Conservation (phyloP, 2,113 vertebrate species). For the Turnix velox region DNA sequence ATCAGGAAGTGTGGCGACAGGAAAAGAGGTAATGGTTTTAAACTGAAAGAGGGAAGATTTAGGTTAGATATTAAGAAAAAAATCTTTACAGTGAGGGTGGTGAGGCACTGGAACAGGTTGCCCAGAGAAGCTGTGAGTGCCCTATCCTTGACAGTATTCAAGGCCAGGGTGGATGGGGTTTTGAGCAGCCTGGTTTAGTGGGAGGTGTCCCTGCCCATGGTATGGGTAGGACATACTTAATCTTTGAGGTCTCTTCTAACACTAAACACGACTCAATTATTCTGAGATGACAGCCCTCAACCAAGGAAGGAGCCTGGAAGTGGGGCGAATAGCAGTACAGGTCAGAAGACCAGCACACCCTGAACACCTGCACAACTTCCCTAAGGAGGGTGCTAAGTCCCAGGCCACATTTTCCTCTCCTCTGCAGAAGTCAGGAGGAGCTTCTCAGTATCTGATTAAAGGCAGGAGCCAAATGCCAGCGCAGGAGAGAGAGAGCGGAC, state of each 20-base stretch:
- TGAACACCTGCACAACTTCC: neutral
- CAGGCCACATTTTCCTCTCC: neutral
- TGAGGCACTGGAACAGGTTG: neutral
- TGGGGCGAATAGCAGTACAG: neutral
- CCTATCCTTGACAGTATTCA: neutral
- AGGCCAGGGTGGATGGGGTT: neutral
- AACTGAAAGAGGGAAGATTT: neutral
- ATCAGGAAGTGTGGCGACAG: neutral
- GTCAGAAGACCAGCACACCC: neutral
- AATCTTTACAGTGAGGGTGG: neutral
- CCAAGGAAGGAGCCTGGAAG: neutral
- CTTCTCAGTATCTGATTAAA: neutral
- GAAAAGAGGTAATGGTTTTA: neutral
- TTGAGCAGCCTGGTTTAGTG: neutral
- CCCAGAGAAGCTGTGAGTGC: neutral
- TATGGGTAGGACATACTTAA: neutral
- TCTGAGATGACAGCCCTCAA: neutral
- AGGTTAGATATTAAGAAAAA: neutral
- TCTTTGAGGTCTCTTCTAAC: neutral
- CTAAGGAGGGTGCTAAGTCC: neutral
- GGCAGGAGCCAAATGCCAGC: slow-evolving; percentile 13
- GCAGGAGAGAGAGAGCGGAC: neutral
- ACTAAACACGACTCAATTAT: neutral
- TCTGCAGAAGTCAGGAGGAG: neutral
- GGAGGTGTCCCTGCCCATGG: neutral